phyloP scores from a whole-genome alignment of 2,797 vertebrate genomes.

The Leptodactylus fallax region DNA sequence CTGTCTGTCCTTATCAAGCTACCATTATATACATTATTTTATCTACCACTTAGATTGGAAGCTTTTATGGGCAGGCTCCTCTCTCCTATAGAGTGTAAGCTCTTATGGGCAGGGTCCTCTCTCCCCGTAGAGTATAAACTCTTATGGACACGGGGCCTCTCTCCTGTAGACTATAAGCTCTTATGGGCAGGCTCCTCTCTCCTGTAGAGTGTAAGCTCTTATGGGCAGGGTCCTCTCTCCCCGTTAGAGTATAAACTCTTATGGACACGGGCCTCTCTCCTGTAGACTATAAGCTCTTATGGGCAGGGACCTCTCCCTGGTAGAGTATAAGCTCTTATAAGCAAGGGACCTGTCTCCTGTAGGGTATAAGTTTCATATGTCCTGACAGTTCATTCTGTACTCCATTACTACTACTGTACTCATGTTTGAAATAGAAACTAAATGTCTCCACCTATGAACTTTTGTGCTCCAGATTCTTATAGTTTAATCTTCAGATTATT shows the following conservation, averaged over 20 bases:
- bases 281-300: background rate
- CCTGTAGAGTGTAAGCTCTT: background rate
- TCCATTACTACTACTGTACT: background rate
- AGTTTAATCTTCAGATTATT: constrained; percentile 15
- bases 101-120: no score
- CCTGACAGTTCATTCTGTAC: no score
- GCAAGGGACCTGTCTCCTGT: no score
- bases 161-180: background rate
- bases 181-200: background rate
- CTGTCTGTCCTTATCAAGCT: no score
- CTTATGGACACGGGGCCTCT: background rate
- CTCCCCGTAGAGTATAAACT: no score
- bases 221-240: background rate
- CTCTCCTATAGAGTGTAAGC: no score
- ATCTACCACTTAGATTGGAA: no score
- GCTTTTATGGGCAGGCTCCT: no score
- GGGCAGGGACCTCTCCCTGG: background rate
- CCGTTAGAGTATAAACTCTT: background rate
- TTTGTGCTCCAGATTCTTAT: background rate
- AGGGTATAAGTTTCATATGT: no score
- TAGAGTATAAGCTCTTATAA: no score
- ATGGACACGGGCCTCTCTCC: background rate
- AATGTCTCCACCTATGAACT: background rate
- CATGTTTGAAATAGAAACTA: no score
- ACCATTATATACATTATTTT: no score